phyloP scores from a whole-genome alignment of 2,888 invertebrate species.

The Gastrophysa polygoni region DNA sequence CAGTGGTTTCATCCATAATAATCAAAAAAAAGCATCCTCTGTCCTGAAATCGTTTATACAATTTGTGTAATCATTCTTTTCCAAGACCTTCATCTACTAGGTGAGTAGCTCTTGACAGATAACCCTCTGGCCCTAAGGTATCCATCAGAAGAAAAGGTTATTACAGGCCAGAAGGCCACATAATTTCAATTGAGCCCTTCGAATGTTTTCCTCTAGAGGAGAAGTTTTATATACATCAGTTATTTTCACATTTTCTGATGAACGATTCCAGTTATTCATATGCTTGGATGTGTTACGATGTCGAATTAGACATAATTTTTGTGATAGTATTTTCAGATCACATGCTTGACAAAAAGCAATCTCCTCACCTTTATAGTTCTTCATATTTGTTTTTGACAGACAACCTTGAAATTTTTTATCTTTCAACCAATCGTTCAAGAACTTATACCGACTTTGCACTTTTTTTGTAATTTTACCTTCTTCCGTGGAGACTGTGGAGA shows the following conservation, averaged over 20 bases:
- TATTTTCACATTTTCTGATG: conserved; percentile 6
- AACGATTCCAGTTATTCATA: conserved; percentile 5
- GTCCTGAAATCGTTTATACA: conserved; percentile 6
- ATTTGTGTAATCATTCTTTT: conserved; percentile 2
- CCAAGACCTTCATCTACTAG: conserved; percentile 7
- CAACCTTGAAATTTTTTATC: conserved; percentile 8
- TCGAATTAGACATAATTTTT: conserved; percentile 5
- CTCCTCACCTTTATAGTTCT: neutral
- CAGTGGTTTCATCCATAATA: conserved; percentile 5
- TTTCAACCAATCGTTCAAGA: conserved; percentile 8
- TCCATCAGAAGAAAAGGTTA: conserved; percentile 8
- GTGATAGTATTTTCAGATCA: conserved; percentile 4
- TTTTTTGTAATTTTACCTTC: conserved; percentile 3
- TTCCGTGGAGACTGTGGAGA: too few relatives aligned
- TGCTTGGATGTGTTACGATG: conserved; percentile 8
- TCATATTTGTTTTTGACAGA: too few relatives aligned
- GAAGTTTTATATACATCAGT: conserved; percentile 8
- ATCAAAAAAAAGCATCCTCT: conserved; percentile 4
- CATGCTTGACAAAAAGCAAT: conserved; percentile 8
- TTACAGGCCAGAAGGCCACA: conserved; percentile 8
- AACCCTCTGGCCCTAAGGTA: conserved; percentile 5
- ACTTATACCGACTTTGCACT: conserved; percentile 7
- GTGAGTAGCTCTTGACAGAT: conserved; percentile 7
- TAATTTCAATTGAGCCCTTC: conserved; percentile 5
- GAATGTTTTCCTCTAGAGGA: conserved; percentile 9